These are phyloP conservation scores for Chaetodon trifasciatus DNA, from an alignment of 2,797 vertebrate species.

Conservation along the genomic window DNA sequence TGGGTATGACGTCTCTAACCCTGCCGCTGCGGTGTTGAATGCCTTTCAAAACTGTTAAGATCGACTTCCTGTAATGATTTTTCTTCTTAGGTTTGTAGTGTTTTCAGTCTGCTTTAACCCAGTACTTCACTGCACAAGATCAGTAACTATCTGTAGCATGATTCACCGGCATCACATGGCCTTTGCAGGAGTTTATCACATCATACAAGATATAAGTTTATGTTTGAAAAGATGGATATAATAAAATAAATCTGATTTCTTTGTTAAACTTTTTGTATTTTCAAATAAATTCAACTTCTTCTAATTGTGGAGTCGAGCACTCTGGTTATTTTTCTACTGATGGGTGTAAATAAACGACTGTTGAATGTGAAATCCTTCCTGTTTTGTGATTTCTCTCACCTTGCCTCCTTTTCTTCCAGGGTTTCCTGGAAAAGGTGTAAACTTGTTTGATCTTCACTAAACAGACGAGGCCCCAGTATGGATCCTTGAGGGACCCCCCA, in stretches of 20 bases:
- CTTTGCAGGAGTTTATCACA: neutral
- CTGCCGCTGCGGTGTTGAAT: neutral
- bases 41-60: neutral
- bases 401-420: neutral
- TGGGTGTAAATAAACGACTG: neutral
- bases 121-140: neutral
- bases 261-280: slow-evolving; percentile 35
- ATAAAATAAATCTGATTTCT: neutral
- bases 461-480: neutral
- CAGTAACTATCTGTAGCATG: neutral
- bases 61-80: neutral
- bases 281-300: slow-evolving; percentile 26
- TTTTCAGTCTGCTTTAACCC: slow-evolving; percentile 8
- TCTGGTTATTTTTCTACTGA: slow-evolving; percentile 11
- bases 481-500: neutral
- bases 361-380: neutral
- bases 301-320: neutral
- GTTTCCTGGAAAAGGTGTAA: neutral
- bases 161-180: neutral
- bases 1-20: slow-evolving; percentile 1
- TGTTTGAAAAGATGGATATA: neutral
- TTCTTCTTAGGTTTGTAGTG: neutral
- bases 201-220: neutral
- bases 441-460: neutral
- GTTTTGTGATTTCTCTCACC: neutral